These are phyloP conservation scores for Drosophila eugracilis DNA, from an alignment of 1,140 invertebrate species.

Conservation along the genomic window DNA sequence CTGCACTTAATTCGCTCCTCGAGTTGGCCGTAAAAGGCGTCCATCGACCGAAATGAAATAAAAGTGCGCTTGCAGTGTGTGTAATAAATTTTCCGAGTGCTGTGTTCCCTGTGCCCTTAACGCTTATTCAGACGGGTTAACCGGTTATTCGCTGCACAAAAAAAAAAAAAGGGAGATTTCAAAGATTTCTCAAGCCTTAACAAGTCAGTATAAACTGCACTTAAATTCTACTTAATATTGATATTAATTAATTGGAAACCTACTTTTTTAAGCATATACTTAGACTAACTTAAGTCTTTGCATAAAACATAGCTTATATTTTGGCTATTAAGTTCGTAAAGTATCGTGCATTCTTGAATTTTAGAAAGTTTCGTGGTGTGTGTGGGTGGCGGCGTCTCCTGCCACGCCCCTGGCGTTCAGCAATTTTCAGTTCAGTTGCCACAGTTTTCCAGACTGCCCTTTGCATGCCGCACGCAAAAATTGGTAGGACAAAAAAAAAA, in stretches of 20 bases:
- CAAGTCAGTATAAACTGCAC: not conserved
- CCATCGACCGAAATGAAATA: slow-evolving; percentile 59
- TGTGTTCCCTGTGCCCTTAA: slow-evolving; percentile 1
- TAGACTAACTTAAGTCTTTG: too few species aligned
- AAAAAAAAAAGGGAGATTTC: not conserved
- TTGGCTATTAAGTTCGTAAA: not conserved
- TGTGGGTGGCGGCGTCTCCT: not conserved
- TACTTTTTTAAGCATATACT: not conserved
- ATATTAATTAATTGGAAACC: not conserved
- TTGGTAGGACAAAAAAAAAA: not conserved
- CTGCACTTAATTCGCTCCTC: slow-evolving; percentile 74
- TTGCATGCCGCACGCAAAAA: slow-evolving; percentile 47
- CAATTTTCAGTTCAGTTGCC: slow-evolving; percentile 35
- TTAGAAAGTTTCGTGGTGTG: slow-evolving; percentile 26
- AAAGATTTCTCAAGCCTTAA: not conserved
- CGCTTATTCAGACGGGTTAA: slow-evolving; percentile 16
- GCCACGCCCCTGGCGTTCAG: slow-evolving; percentile 28
- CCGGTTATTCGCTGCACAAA: not conserved
- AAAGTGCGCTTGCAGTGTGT: slow-evolving; percentile 46
- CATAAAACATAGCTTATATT: not conserved
- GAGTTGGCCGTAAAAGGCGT: slow-evolving; percentile 63
- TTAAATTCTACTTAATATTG: not conserved
- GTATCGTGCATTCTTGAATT: slow-evolving; percentile 4
- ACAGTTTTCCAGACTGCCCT: slow-evolving; percentile 28
- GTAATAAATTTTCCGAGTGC: slow-evolving; percentile 48